phyloP scores from a whole-genome alignment of 2,113 vertebrate species.

The Pluvialis apricaria region DNA sequence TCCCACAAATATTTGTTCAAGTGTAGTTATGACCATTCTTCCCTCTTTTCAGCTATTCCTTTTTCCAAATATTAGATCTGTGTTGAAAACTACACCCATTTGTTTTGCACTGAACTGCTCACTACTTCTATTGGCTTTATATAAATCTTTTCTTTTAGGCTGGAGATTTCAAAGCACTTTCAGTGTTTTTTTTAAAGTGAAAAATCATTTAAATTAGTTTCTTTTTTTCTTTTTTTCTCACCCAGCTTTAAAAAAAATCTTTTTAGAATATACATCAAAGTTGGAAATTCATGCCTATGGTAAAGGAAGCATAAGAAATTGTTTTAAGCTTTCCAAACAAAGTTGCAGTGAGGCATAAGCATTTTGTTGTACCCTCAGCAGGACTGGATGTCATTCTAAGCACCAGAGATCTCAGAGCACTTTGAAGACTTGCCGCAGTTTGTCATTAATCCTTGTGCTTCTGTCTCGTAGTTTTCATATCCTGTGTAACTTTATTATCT shows the following conservation, averaged over 20 bases:
- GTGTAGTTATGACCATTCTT: neutral
- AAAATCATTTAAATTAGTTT: slow-evolving; percentile 15
- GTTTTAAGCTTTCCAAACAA: neutral
- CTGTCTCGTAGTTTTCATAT: neutral
- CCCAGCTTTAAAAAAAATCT: neutral
- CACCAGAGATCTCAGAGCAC: slow-evolving; percentile 16
- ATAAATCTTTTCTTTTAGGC: neutral
- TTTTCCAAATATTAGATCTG: neutral
- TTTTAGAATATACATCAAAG: neutral
- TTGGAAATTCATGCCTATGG: neutral
- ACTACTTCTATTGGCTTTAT: neutral
- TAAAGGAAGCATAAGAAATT: neutral
- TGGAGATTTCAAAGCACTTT: neutral
- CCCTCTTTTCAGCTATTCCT: neutral
- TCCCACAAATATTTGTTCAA: neutral
- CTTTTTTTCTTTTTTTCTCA: neutral
- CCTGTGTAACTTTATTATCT: neutral
- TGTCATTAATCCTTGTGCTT: neutral
- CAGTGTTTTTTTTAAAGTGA: neutral
- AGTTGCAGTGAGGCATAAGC: neutral
- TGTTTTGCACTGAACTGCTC: neutral
- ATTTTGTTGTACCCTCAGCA: neutral
- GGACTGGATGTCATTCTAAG: neutral
- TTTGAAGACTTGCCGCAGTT: slow-evolving; percentile 33
- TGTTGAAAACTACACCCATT: neutral